A percentile compares a stretch with the other conserved stretches of the same genome.
Conservation (phyloP, 2,797 vertebrate genomes). For the Allobates femoralis region DNA sequence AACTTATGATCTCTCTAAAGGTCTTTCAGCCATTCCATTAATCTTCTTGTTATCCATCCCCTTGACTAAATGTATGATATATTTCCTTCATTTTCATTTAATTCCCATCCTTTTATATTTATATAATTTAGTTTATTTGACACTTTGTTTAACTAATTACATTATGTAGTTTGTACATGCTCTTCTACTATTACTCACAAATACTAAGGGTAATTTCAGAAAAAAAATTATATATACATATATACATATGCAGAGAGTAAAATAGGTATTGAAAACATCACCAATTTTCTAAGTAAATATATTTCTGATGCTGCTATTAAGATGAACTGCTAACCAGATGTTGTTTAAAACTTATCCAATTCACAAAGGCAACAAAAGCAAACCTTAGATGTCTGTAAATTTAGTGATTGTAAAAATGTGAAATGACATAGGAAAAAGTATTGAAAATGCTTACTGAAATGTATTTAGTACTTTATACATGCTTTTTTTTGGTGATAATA, state of each 20-base stretch:
- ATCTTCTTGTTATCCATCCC: background rate
- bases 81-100: background rate
- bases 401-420: too few species aligned
- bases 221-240: background rate
- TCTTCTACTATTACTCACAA: background rate
- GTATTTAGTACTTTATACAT: too few species aligned
- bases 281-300: too few species aligned
- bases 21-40: background rate
- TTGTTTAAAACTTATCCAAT: too few species aligned
- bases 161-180: background rate
- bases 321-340: too few species aligned
- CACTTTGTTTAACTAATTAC: background rate
- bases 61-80: background rate
- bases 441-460: too few species aligned
- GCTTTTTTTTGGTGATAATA: too few species aligned
- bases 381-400: too few species aligned
- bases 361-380: too few species aligned
- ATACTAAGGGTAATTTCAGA: background rate
- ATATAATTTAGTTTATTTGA: background rate
- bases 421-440: too few species aligned
- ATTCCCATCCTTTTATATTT: background rate
- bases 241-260: background rate
- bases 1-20: constrained; percentile 5
- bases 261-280: too few species aligned
- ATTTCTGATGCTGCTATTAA: too few species aligned